A percentile compares a stretch with the other conserved stretches of the same genome.
These are phyloP conservation scores for Drosophila tripunctata DNA, from an alignment of 2,888 invertebrate species.

Conservation along the genomic window DNA sequence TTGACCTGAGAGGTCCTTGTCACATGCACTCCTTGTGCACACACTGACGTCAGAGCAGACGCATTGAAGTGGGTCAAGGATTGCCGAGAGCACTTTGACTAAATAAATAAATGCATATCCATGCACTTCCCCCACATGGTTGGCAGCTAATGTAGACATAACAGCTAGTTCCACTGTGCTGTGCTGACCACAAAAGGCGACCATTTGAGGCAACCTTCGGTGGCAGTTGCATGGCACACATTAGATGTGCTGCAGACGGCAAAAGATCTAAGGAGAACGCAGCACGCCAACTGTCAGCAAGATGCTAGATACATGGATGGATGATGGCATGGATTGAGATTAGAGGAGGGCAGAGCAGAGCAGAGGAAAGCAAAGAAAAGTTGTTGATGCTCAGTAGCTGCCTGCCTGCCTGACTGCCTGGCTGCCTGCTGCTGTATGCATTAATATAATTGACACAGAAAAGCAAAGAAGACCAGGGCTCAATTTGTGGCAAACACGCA, in stretches of 20 bases:
- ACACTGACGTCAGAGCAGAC: constrained; percentile 55
- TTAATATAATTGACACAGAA: constrained; percentile 81
- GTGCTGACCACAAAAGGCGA: constrained; percentile 30
- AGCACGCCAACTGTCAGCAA: constrained; percentile 60
- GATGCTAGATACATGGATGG: constrained; percentile 23
- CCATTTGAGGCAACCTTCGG: constrained; percentile 12
- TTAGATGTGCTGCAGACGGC: constrained; percentile 46
- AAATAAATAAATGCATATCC: constrained; percentile 6
- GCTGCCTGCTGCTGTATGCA: constrained; percentile 58
- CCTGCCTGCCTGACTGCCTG: constrained; percentile 18
- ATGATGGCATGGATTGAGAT: constrained; percentile 16
- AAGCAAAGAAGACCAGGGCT: constrained; percentile 51
- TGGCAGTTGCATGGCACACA: constrained; percentile 42
- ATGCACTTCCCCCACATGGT: constrained; percentile 2
- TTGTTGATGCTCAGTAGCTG: constrained; percentile 51
- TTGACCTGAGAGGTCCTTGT: constrained; percentile 36
- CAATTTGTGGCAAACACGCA: constrained; percentile 53
- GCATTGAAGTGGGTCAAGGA: constrained; percentile 69
- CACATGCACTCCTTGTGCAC: neutral
- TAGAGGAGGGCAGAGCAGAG: no score
- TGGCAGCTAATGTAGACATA: constrained; percentile 39
- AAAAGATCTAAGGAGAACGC: constrained; percentile 28
- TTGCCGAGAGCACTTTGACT: constrained; percentile 36
- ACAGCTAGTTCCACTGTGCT: constrained; percentile 45
- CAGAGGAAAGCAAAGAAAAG: constrained; percentile 16